These are phyloP conservation scores for Smutsia gigantea DNA, from an alignment of 2,797 vertebrate species.

Conservation along the genomic window DNA sequence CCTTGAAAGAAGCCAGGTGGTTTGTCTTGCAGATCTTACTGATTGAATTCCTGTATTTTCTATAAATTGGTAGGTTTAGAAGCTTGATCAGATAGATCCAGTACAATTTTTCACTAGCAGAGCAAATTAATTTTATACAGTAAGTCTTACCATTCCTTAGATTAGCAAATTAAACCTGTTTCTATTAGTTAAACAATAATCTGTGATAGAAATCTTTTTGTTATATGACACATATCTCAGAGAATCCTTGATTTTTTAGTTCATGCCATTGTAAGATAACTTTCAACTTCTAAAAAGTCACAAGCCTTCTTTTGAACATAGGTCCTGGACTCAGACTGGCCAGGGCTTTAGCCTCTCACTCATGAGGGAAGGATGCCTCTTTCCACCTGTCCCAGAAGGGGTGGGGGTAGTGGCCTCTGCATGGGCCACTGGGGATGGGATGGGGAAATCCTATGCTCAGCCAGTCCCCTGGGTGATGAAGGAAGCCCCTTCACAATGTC, in stretches of 20 bases:
- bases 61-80: background rate
- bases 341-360: background rate
- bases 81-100: background rate
- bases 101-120: background rate
- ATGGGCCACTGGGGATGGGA: too few species aligned
- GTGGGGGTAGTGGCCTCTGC: too few species aligned
- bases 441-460: too few species aligned
- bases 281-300: background rate
- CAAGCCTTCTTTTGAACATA: background rate
- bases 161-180: background rate
- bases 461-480: fast-evolving
- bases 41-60: background rate
- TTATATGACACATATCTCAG: background rate
- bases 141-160: background rate
- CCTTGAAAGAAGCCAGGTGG: background rate
- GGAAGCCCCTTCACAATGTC: fast-evolving
- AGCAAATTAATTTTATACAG: background rate
- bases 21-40: background rate
- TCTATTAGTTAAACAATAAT: background rate
- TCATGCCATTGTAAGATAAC: background rate
- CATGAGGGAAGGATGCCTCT: background rate
- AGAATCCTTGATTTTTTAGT: background rate
- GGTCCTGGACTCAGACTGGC: background rate
- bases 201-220: background rate
- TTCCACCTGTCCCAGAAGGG: background rate